Base-by-base conservation (phyloP, 2,797 vertebrate genomes). In the Botia kubotai region DNA sequence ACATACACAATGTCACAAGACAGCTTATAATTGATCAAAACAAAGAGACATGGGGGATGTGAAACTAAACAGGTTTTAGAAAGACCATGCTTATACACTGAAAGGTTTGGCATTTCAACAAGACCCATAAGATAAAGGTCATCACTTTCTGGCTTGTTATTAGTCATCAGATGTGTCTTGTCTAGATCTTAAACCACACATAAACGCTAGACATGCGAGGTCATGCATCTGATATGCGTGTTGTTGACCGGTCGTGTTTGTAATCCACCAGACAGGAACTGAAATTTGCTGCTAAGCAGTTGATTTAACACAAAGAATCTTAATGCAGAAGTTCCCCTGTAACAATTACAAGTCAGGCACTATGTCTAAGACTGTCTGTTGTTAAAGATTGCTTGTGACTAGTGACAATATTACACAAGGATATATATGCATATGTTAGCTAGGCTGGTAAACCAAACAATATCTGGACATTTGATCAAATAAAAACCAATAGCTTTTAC, bases 21-120 rank as follows among this genome's bases (percentile, higher is more conserved):
- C 52, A 57, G 43, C 33, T 53, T 39, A 60, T 69, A 23, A 60
- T 58, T 29, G 12, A 77, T 69, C 66, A 12, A 58, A 69, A 60
- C 14, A 65, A 46, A 43, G 19, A 29, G 14, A 72, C 19, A 79
- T 14, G 4, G 58, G 48, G 58, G 69, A 55, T 72, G 77, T 79
- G 77, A 79, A 79, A 79, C 69, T 65, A n/a, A 6, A 62, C 48
- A 26, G 19, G 58, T 55, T 11, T 55, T 58, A 66, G 48, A 55
- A 52, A 55, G 29, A 66, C 19, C 10, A 26, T 0, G 1, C n/a
- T 17, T 43, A 36, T 39, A 13, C 43, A 57, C 2, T 21, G 77
- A 66, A 79, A 72, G 6, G 23, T 79, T 53, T 79, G 29, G n/a
- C 29, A 57, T 72, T 79, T 72, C 11, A 26, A 23, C 2, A 6